Base-by-base conservation (phyloP, 2,888 invertebrate species). In the Tipula helvola region DNA sequence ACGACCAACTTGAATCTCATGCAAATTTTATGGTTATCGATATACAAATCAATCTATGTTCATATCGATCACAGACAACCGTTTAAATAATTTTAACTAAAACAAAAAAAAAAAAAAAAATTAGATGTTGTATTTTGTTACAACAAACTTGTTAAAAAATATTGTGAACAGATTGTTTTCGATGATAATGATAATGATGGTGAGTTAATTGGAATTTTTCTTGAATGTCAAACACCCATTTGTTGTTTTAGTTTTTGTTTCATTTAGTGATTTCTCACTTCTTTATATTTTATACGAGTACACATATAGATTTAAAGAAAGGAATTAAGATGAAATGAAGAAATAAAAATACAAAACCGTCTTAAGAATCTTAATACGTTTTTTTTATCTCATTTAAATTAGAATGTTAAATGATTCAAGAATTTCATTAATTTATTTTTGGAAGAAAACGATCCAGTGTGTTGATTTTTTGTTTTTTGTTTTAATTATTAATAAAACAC, bases 171-270 rank as follows among this genome's bases (percentile, higher is more conserved):
- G 71, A 71, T 71, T 28, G 71, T 71, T 71, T 18, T 71, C 71
- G 71, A 71, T 71, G 71, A 71, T 71, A 71, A 71, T 71, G 71
- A 71, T 71, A 71, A 71, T 71, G 71, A 71, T 71, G 71, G 71
- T 71, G 71, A 71, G 71, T 71, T 71, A 71, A 71, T 71, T 71
- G 71, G 71, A 71, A 28, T 28, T 28, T 71, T 71, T 71, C 28
- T 71, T 71, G 18, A 71, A 71, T 71, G 71, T 71, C 71, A 71
- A 71, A 71, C 71, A 71, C 71, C 71, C 71, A 71, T 71, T 71
- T 71, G 71, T 71, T 71, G 71, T 52, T 52, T 52, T 44, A 44
- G 44, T 44, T 52, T 52, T 52, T 16, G 16, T 71, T 71, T 71
- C 71, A 28, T 71, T 71, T 71, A 28, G 28, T 10, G 18, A 71